phyloP scores from a whole-genome alignment of 2,797 vertebrate species.

The Labroides dimidiatus region DNA sequence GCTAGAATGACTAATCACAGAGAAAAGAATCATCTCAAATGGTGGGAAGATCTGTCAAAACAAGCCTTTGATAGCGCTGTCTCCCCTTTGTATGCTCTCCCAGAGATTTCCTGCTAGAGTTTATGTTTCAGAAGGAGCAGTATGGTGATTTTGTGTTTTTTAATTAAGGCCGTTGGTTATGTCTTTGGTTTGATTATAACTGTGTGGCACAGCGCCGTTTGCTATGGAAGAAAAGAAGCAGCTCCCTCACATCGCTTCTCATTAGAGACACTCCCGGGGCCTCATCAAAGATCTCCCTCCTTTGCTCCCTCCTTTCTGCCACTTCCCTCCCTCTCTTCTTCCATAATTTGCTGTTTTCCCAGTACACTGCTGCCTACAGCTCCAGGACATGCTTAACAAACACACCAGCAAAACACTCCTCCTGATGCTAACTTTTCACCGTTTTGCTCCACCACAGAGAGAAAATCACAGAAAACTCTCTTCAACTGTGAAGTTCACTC shows the following conservation, averaged over 20 bases:
- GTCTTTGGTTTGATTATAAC: constrained; percentile 76
- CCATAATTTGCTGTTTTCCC: constrained; percentile 77
- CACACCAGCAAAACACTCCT: constrained; percentile 74
- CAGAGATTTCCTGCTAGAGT: constrained; percentile 58
- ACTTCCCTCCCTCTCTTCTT: constrained; percentile 69
- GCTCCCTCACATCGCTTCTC: constrained; percentile 73
- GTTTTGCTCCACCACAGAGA: constrained; percentile 57
- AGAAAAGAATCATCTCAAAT: constrained; percentile 32
- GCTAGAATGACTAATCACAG: constrained; percentile 49
- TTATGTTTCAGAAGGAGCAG: constrained; percentile 60
- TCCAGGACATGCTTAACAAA: constrained; percentile 79
- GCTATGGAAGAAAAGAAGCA: constrained; percentile 60
- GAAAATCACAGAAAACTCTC: constrained; percentile 35
- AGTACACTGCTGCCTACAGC: constrained; percentile 72
- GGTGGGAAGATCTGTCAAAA: constrained; percentile 48
- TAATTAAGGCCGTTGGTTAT: constrained; percentile 81
- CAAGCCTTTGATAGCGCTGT: constrained; percentile 56
- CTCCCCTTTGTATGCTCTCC: constrained; percentile 43
- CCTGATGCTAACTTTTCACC: constrained; percentile 67
- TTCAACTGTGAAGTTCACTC: constrained; percentile 42
- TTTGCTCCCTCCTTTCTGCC: constrained; percentile 55
- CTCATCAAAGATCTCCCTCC: constrained; percentile 79
- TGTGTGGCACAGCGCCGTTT: constrained; percentile 65
- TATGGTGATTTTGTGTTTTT: constrained; percentile 77
- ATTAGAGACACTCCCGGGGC: constrained; percentile 81